phyloP scores from a whole-genome alignment of 2,797 vertebrate genomes.

The Aythya fuligula region DNA sequence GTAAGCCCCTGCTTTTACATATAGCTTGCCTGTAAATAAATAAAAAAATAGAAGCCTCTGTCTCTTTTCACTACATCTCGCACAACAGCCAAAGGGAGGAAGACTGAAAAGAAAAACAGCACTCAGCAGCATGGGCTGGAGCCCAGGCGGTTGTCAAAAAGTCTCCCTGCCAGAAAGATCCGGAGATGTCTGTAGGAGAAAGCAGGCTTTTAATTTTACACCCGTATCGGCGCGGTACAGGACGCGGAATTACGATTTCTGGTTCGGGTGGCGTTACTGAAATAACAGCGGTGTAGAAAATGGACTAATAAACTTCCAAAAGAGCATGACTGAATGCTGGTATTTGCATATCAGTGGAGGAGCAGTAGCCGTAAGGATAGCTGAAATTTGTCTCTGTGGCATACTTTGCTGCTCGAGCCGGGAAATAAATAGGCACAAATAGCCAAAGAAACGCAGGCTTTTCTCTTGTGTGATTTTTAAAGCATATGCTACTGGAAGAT shows the following conservation, averaged over 20 bases:
- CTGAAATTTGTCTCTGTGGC: slow-evolving; percentile 24
- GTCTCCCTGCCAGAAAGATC: slow-evolving; percentile 6
- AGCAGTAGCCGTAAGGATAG: slow-evolving; percentile 8
- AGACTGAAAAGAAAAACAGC: slow-evolving; percentile 11
- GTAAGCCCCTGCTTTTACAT: not conserved
- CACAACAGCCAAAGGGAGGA: not conserved
- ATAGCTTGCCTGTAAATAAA: not conserved
- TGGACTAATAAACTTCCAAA: not conserved
- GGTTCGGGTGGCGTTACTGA: not conserved
- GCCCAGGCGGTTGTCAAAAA: slow-evolving; percentile 17
- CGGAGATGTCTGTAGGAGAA: not conserved
- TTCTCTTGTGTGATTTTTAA: slow-evolving; percentile 9
- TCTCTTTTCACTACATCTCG: not conserved
- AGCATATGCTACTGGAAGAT: slow-evolving; percentile 45
- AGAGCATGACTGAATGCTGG: not conserved
- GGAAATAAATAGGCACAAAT: not conserved
- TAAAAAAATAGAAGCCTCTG: not conserved
- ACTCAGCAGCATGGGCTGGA: not conserved
- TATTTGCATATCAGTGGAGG: not conserved
- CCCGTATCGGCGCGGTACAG: not conserved
- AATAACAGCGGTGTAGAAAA: not conserved
- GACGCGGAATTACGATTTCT: not conserved
- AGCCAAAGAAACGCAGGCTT: not conserved
- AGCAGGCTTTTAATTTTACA: not conserved
- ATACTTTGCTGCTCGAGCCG: not conserved